A percentile compares a stretch with the other conserved stretches of the same genome.
phyloP scores from a whole-genome alignment of 2,797 vertebrate species.

The Alcedo quadribrachys region DNA sequence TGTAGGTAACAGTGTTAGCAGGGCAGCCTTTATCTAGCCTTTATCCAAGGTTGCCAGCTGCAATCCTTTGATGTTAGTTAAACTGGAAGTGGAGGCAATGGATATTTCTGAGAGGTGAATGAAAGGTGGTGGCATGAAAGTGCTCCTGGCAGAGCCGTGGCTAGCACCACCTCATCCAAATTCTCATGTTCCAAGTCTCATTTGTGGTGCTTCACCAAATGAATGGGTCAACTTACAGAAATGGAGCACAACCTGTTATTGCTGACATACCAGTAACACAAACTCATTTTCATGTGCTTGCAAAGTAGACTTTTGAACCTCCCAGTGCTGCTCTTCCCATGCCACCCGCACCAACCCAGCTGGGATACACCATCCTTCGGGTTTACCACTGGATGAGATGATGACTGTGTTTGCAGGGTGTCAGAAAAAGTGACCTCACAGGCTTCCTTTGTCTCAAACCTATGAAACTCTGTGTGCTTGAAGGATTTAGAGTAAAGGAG shows the following conservation, averaged over 20 bases:
- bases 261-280: neutral
- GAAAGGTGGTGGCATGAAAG: neutral
- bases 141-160: neutral
- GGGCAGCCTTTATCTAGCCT: neutral
- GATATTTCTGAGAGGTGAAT: neutral
- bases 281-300: neutral
- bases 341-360: neutral
- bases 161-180: neutral
- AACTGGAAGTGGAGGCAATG: neutral
- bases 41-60: neutral
- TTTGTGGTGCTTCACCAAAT: neutral
- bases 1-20: neutral
- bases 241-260: neutral
- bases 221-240: neutral
- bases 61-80: neutral
- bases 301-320: neutral
- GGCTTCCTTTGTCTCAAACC: neutral
- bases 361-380: neutral
- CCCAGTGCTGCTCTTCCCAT: neutral
- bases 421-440: constrained; percentile 23
- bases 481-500: neutral
- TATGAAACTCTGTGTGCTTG: neutral
- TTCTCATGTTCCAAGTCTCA: neutral
- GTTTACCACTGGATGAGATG: neutral
- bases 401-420: neutral